Base-by-base conservation (phyloP, 2,113 vertebrate genomes). In the Lycaon pictus region DNA sequence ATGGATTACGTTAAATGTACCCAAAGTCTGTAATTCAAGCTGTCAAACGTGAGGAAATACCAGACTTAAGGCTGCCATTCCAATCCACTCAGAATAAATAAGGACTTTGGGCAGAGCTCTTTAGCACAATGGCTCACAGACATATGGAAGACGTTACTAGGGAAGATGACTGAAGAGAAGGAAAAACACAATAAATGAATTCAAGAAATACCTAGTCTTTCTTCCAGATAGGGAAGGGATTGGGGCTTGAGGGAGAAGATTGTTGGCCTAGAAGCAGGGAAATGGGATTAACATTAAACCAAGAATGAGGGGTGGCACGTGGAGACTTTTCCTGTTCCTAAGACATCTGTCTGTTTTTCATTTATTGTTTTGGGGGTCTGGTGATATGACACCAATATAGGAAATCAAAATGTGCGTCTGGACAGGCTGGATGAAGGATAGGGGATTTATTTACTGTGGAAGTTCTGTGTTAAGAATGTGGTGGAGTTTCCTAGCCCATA, bases 11-110 rank as follows among this genome's bases (percentile, higher is more conserved):
- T 98, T 98, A 98, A 98, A 98, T 96, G 95, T 95, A 97, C 97
- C 97, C 97, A 37, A 96, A 95, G 97, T 97, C 98, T 98, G 97
- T 98, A 98, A 98, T 98, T 98, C 95, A 98, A 97, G 97, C 97
- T 98, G 97, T 98, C 98, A 98, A 98, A 98, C 32, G 91, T 96
- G 97, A 98, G 97, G 96, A 97, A 98, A 98, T 96, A 95, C 98
- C 97, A 98, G 98, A 98, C 94, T 93, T 95, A 80, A 76, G 96
- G 85, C 95, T 98, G 97, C 97, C 96, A 97, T 96, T 97, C 97
- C 95, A 96, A 94, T 94, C 93, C 4, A 0, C 90, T 97, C 92
- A 86, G 97, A 98, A 98, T 98, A 98, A 98, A 98, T 97, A 98
- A 93, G 97, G 90, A 96, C 88, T 97, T 69, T 80, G 90, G 95